phyloP scores from a whole-genome alignment of 2,888 invertebrate species.

The Silvanus unidentatus region DNA sequence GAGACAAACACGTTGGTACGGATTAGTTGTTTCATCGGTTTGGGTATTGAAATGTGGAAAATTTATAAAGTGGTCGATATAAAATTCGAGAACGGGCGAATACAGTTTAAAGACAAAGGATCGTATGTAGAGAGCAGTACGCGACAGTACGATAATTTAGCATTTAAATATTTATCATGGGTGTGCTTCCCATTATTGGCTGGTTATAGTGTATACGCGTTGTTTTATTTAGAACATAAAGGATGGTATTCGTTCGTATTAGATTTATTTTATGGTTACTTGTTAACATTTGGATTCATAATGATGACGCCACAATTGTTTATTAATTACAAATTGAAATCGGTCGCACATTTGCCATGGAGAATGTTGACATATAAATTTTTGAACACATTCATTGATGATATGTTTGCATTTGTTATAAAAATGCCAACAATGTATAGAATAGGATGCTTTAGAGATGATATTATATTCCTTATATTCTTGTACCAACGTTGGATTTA shows the following conservation, averaged over 20 bases:
- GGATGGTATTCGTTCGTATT: conserved; percentile 99
- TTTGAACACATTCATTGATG: conserved; percentile 98
- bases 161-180: conserved; percentile 96
- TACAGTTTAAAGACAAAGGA: conserved; percentile 87
- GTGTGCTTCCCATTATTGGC: conserved; percentile 86
- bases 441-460: conserved; percentile 96
- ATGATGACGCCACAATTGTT: conserved; percentile 99
- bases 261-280: conserved; percentile 94
- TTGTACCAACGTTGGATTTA: conserved; percentile 99
- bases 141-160: conserved; percentile 87
- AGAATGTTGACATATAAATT: conserved; percentile 99
- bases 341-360: conserved; percentile 99
- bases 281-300: conserved; percentile 97
- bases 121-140: conserved; percentile 95
- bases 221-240: conserved; percentile 93
- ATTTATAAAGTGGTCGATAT: conserved; percentile 94
- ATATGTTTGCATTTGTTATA: conserved; percentile 99
- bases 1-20: conserved; percentile 96
- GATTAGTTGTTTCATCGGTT: conserved; percentile 89
- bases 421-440: conserved; percentile 99
- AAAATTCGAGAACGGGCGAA: conserved; percentile 70
- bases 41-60: conserved; percentile 98
- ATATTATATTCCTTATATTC: conserved; percentile 98
- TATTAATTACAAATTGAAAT: conserved; percentile 98
- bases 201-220: conserved; percentile 91